Conservation (phyloP, 2,113 vertebrate species). For the Albula goreensis region DNA sequence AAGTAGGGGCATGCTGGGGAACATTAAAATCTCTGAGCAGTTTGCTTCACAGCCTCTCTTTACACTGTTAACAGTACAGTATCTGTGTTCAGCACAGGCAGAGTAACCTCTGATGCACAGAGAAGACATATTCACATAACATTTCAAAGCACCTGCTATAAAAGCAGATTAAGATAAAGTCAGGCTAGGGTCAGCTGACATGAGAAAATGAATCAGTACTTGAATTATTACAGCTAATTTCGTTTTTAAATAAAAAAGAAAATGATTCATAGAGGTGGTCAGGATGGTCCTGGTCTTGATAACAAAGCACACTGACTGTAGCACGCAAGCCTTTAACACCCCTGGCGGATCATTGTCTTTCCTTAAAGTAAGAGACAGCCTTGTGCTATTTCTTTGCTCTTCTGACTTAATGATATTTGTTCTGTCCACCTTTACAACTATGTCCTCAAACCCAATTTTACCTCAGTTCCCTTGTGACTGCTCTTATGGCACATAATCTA, state of each 20-base stretch:
- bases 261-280: not conserved
- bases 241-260: not conserved
- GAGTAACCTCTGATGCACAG: slow-evolving; percentile 7
- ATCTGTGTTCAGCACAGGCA: not conserved
- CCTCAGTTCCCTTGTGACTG: no score
- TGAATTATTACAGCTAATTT: not conserved
- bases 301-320: slow-evolving; percentile 25
- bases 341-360: not conserved
- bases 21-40: slow-evolving; percentile 1
- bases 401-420: no score
- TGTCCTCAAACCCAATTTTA: no score
- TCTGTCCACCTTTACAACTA: no score
- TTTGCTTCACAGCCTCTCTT: not conserved
- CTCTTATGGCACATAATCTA: no score
- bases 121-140: not conserved
- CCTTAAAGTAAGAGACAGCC: not conserved
- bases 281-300: not conserved
- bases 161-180: not conserved
- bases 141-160: slow-evolving; percentile 20
- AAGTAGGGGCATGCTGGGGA: not conserved
- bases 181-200: not conserved
- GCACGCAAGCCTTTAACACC: not conserved
- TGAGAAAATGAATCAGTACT: not conserved
- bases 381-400: not conserved
- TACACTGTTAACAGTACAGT: not conserved